These are phyloP conservation scores for Tricholaema leucomelas DNA, from an alignment of 2,113 vertebrate species.

Conservation along the genomic window DNA sequence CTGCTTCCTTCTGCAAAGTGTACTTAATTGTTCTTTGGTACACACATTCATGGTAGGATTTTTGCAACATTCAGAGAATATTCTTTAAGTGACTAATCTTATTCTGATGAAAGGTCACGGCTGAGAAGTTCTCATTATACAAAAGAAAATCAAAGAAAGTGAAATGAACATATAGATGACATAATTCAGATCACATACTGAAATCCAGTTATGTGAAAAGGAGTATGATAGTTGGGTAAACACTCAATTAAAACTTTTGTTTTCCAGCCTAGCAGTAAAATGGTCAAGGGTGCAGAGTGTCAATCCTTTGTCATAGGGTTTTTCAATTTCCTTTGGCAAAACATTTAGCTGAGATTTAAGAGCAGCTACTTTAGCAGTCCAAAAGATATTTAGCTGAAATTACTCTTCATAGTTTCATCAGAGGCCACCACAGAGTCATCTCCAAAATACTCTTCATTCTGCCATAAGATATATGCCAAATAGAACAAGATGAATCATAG, in stretches of 20 bases:
- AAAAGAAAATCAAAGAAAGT: slow-evolving; percentile 37
- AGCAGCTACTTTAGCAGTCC: not conserved
- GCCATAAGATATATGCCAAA: not conserved
- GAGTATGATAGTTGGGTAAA: slow-evolving; percentile 3
- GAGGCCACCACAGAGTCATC: not conserved
- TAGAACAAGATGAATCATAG: not conserved
- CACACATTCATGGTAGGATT: not conserved
- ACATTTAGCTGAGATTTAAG: not conserved
- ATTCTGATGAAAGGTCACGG: slow-evolving; percentile 46
- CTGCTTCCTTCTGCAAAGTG: not conserved
- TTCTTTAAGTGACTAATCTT: slow-evolving; percentile 15
- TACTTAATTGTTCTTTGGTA: slow-evolving; percentile 9
- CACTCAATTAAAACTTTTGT: not conserved
- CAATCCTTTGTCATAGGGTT: not conserved
- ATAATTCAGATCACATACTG: slow-evolving; percentile 2
- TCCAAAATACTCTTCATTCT: not conserved
- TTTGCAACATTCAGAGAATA: slow-evolving; percentile 12
- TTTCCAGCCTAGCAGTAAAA: slow-evolving; percentile 18
- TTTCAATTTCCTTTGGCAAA: not conserved
- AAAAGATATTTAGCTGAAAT: not conserved
- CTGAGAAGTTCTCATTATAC: slow-evolving; percentile 26
- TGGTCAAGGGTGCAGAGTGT: not conserved
- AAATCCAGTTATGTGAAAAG: slow-evolving; percentile 12
- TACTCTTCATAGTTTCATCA: not conserved
- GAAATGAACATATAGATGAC: slow-evolving; percentile 44